Evolutionary conservation across 1,140 invertebrate genomes (phyloP), one percentile per base, ranked within the genome.

Genomic region (Stratiolaelaps scimitus): DNA sequence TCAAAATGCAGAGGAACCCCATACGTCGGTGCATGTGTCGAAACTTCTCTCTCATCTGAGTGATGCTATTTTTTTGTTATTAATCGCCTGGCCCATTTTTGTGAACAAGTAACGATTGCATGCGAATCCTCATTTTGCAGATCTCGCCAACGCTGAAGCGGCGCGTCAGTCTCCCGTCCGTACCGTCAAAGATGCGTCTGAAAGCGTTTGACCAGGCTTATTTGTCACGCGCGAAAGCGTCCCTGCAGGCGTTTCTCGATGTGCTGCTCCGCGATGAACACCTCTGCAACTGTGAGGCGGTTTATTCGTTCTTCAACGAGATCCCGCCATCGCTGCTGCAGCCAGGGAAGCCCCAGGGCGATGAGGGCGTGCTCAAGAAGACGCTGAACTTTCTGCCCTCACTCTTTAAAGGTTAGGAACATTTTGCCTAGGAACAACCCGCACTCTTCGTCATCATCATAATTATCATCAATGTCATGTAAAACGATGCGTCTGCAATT

Each of bases 231-330:
- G 86, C 86, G 0, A 89, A 87, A 76, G 77, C 75, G 43, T 83
- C 85, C 72, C 85, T 91, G 71, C 86, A 90, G 77, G 86, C 84
- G 74, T 92, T 68, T 68, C 40, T 69, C 13, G 45, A 65, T 20
- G 19, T 44, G 29, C 56, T 68, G 28, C 71, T 78, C 2, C 64
- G 34, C 7, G 88, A 92, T 74, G 88, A 90, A 64, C 80, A 83
- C 69, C 77, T 92, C 65, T 87, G 87, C 77, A 85, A 88, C 77
- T 88, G 87, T 74, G 89, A 92, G 76, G 85, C 87, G 40, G 78
- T 92, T 65, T 92, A 90, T 74, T 83, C 85, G 67, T 92, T 92
- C 75, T 79, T 93, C 4, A 89, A 60, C 20, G 53, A 60, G 10
- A 60, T 60, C 10, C 53, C 53, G 23, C 23, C 53, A 23, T 60